These are phyloP conservation scores for Enteromius argenteus DNA, from an alignment of 2,797 vertebrate species.

Conservation along the genomic window DNA sequence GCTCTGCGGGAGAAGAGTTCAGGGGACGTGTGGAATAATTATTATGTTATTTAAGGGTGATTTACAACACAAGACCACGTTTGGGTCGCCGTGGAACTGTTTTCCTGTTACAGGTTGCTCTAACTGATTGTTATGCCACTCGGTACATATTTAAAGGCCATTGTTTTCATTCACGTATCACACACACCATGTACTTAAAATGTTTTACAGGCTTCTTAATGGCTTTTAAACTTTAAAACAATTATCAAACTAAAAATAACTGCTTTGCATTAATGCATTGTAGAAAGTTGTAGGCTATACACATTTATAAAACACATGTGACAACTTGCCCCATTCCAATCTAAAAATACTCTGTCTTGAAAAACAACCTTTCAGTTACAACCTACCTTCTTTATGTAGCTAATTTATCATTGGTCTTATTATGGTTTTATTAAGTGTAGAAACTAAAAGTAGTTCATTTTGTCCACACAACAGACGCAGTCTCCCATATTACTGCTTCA, in stretches of 20 bases:
- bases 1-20: slow-evolving; percentile 71
- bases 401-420: neutral
- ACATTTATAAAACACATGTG: neutral
- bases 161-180: neutral
- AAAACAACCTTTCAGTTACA: neutral
- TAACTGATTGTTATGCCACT: slow-evolving; percentile 13
- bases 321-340: neutral
- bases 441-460: neutral
- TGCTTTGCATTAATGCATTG: neutral
- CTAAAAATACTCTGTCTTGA: too few relatives aligned
- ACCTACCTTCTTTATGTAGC: neutral
- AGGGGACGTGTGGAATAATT: slow-evolving; percentile 75
- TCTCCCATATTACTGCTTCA: neutral
- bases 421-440: slow-evolving; percentile 3
- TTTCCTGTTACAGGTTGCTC: slow-evolving; percentile 33
- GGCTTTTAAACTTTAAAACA: neutral
- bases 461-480: neutral
- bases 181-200: neutral
- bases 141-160: neutral
- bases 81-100: slow-evolving; percentile 57
- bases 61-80: slow-evolving; percentile 81
- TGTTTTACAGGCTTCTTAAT: neutral
- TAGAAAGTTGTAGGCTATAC: neutral
- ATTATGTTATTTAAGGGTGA: slow-evolving; percentile 80
- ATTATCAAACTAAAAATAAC: neutral